Evolutionary conservation across 1,140 invertebrate genomes (phyloP), one percentile per base, ranked within the genome.

Genomic region (Parasteatoda tepidariorum): DNA sequence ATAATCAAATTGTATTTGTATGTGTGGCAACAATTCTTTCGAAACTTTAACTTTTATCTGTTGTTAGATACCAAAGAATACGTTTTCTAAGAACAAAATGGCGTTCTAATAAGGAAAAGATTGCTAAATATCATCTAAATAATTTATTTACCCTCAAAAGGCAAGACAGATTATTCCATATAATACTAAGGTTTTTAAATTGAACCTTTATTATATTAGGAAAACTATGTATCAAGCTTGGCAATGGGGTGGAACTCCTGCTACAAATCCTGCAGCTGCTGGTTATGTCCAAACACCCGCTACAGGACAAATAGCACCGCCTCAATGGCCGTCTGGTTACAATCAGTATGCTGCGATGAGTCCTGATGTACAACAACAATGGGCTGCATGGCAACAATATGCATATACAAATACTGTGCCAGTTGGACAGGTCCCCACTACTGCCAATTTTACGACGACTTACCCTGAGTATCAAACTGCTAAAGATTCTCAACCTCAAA

Each of bases 361-460:
- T 38, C 33, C 64, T n/a, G 64, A 67, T 18, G 18, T 67, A 24
- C 64, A 67, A 67, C 64, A 67, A 22, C 64, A 67, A 41, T 67
- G 64, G 64, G 64, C 64, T 22, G 64, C 64, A 38, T 67, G 64
- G 64, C 28, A 28, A 34, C 64, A 67, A 26, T 67, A 67, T 67
- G 64, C 64, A 38, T 67, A 38, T 22, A 26, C 15, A 22, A 13
- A n/a, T 38, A 41, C 31, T 67, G 13, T 67, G 15, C 64, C 64
- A 38, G 64, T 67, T 7, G 64, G 64, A 2, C 31, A 67, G 22
- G 64, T 41, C 6, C 64, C 31, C 9, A 67, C 64, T 26, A 67
- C 64, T 34, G 31, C 61, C 28, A 5, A 31, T 3, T 67, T n/a
- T 41, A 22, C 64, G 34, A 22, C 31, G 24, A 33, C 13, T n/a